Percentiles rank a stretch among this genome's conserved stretches.
phyloP scores from a whole-genome alignment of 2,113 vertebrate genomes.

The Seriola dumerili region DNA sequence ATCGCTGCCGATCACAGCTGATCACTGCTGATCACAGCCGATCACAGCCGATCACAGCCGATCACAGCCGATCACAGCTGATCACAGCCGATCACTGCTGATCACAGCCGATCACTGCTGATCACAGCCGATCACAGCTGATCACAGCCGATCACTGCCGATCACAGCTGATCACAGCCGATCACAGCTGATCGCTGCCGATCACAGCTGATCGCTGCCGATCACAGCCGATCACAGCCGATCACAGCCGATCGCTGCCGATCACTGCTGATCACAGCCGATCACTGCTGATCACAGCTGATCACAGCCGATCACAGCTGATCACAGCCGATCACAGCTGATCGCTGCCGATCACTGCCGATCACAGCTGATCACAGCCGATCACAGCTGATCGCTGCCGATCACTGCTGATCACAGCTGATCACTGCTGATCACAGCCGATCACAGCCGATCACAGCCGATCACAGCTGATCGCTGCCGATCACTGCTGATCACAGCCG shows the following conservation, averaged over 20 bases:
- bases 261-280: neutral
- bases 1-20: no score
- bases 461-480: no score
- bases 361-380: no score
- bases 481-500: neutral
- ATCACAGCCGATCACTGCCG: no score
- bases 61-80: neutral
- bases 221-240: neutral
- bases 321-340: neutral
- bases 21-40: neutral
- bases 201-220: no score
- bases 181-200: neutral
- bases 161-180: neutral
- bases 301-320: no score
- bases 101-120: no score
- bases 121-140: neutral
- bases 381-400: neutral
- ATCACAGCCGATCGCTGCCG: no score
- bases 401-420: neutral
- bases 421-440: neutral
- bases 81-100: neutral
- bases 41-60: neutral
- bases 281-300: no score
- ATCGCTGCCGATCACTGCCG: neutral
- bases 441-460: neutral